Evolutionary conservation across 1,140 invertebrate species (phyloP), one percentile per base, ranked within the genome.

Genomic region (Aphidius gifuensis): DNA sequence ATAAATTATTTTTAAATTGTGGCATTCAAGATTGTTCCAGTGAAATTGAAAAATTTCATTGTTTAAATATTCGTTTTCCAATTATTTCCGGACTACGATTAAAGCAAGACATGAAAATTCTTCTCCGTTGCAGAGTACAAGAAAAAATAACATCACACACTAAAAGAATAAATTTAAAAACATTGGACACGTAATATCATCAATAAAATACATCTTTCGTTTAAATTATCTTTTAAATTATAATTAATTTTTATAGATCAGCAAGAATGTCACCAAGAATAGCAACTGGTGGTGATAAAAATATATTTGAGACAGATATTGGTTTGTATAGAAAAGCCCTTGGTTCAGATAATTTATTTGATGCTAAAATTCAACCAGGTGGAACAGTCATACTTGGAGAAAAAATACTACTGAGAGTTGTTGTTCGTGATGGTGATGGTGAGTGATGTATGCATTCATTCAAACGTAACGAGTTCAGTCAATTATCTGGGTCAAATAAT

Each of bases 361-460:
- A 83, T 46, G 72, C 82, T 5, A 79, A 80, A 58, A 76, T 89
- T 57, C 80, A 84, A 62, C 69, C 80, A 4, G 84, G 85, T 45
- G 83, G 82, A 7, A 77, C 82, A 8, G 85, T 89, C 9, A 73
- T 84, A 47, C 70, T 89, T n/a, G 87, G 88, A 7, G 87, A 89
- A 70, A 86, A 88, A 59, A 71, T 89, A 11, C 68, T 88, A 57
- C 71, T 89, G n/a, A 75, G 85, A 45, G 85, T 83, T 16, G 77
- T 83, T 51, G 82, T 89, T 6, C 74, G 80, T 54, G 76, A 83
- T 46, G 86, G 84, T 38, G 86, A 88, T 73, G 87, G 87, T 88
- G 74, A 72, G 72, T 48, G 9, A 21, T 50, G 9, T 23, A 50
- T 50, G 6, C 5, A 46, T 46, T 11, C 6, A 58, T 50, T 16